phyloP scores from a whole-genome alignment of 2,113 vertebrate genomes.

The Tor tambroides region DNA sequence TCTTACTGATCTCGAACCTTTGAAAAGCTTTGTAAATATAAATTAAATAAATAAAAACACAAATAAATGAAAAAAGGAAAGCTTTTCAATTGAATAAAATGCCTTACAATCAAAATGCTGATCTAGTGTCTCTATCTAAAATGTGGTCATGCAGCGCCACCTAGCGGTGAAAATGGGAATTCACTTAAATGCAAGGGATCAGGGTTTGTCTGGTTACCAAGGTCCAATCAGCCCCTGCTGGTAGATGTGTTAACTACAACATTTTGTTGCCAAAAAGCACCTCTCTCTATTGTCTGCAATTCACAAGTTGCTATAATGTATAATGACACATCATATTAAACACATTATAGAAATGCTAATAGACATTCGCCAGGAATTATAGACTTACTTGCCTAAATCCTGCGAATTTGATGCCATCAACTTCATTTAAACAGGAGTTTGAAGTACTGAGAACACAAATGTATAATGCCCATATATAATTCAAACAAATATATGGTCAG shows the following conservation, averaged over 20 bases:
- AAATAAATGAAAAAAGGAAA: no score
- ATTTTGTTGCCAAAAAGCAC: background rate
- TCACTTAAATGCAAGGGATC: background rate
- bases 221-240: background rate
- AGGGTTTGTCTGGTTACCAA: background rate
- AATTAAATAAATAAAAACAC: background rate
- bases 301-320: background rate
- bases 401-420: background rate
- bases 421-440: background rate
- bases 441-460: background rate
- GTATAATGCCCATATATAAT: background rate
- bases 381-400: background rate
- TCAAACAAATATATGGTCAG: background rate
- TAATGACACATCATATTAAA: background rate
- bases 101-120: background rate
- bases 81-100: background rate
- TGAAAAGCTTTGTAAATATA: background rate
- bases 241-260: background rate
- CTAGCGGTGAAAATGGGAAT: conserved; percentile 60
- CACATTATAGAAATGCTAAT: background rate
- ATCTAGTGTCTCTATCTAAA: background rate
- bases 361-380: background rate
- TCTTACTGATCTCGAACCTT: no score
- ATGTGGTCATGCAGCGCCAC: conserved; percentile 55
- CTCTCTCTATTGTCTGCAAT: background rate